Evolutionary conservation across 2,888 invertebrate genomes (phyloP).

Genomic region (Schizaphis graminum): DNA sequence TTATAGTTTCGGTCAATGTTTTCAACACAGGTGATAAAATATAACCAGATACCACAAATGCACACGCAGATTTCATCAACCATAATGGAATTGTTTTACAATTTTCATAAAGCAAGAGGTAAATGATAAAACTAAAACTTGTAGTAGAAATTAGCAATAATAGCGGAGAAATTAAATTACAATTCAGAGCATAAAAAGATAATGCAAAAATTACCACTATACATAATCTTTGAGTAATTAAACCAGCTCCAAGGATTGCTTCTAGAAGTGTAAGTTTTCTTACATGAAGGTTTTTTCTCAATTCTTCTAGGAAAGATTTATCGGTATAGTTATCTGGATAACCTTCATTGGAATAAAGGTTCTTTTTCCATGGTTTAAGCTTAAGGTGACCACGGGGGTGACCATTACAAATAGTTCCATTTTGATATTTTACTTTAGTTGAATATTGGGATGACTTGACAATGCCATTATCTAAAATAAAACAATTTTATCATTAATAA

Average conservation of each 20-base stretch:
- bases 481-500: conserved; percentile 1
- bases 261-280: conserved; percentile 80
- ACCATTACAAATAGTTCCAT: conserved; percentile 38
- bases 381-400: conserved; percentile 70
- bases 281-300: conserved; percentile 86
- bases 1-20: conserved; percentile 95
- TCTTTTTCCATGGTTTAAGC: conserved; percentile 82
- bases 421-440: conserved; percentile 42
- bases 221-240: conserved; percentile 85
- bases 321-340: conserved; percentile 95
- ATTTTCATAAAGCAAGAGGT: conserved; percentile 72
- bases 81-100: conserved; percentile 84
- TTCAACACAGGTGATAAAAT: conserved; percentile 91
- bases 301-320: conserved; percentile 84
- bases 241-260: conserved; percentile 82
- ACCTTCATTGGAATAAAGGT: conserved; percentile 88
- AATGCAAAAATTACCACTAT: conserved; percentile 81
- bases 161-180: conserved; percentile 78
- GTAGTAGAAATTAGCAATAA: conserved; percentile 76
- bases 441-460: conserved; percentile 29
- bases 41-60: conserved; percentile 72
- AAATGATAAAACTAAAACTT: conserved; percentile 76
- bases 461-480: conserved; percentile 50
- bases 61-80: conserved; percentile 78
- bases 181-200: conserved; percentile 81